A percentile compares a stretch with the other conserved stretches of the same genome.
phyloP scores from a whole-genome alignment of 2,888 invertebrate species.

The Zhuqinia jingwanae region DNA sequence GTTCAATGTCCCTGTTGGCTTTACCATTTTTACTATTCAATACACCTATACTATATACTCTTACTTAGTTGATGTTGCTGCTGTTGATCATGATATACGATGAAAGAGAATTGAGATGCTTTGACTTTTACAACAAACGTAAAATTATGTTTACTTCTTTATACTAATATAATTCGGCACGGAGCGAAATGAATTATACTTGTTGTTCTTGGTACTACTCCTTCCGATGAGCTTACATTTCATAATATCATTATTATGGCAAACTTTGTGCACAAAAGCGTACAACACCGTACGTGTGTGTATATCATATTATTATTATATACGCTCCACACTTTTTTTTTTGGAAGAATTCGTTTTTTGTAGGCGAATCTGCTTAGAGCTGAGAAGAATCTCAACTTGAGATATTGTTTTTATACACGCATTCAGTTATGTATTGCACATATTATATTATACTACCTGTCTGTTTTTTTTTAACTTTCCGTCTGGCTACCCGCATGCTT shows the following conservation, averaged over 20 bases:
- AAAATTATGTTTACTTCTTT: conserved; percentile 1
- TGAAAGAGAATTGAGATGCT: conserved; percentile 35
- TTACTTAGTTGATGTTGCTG: neutral
- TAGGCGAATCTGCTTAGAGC: neutral
- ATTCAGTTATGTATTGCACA: conserved; percentile 11
- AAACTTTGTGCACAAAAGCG: conserved; percentile 3
- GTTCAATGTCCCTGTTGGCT: conserved; percentile 66
- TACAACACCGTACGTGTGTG: neutral
- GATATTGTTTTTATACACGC: neutral
- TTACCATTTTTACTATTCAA: too few species aligned
- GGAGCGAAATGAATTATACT: conserved; percentile 7
- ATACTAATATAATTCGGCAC: neutral
- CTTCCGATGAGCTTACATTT: conserved; percentile 1
- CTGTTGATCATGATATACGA: neutral
- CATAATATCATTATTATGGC: neutral
- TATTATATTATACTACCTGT: neutral
- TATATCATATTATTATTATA: neutral
- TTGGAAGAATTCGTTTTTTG: conserved; percentile 14
- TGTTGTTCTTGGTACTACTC: conserved; percentile 6
- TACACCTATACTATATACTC: too few species aligned
- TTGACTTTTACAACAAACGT: conserved; percentile 47
- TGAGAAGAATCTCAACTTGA: conserved; percentile 3
- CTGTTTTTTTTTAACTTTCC: conserved; percentile 20
- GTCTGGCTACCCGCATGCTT: conserved; percentile 32
- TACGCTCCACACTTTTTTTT: conserved; percentile 19